Base-by-base conservation (phyloP, 1,140 invertebrate genomes). In the Sminthurides bifidus region DNA sequence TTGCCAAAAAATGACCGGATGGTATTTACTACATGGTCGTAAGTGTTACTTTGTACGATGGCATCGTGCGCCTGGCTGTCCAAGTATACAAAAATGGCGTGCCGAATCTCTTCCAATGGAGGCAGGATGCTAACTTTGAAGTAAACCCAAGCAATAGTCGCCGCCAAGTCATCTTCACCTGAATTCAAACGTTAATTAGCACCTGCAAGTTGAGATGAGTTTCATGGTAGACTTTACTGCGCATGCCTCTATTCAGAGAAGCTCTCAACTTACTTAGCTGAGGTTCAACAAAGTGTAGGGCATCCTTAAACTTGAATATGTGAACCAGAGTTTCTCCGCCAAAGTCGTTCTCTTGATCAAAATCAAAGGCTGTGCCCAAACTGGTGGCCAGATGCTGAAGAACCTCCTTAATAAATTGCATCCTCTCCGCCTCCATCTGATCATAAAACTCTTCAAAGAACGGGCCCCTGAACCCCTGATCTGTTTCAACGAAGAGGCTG, bases 61-160 rank as follows among this genome's bases (percentile, higher is more conserved):
- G 12, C n/a, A 48, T 48, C 44, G 8, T 10, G 23, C 24, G 6
- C 5, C 6, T 26, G 12, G 6, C 30, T 21, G 4, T 26, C 44
- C 12, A 6, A 27, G 21, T 6, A 14, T 21, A 43, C 12, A 10
- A 12, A 8, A 26, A 12, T 48, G 1, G 6, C 19, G 26, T 12
- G 26, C 35, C 54, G 29, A n/a, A 19, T 14, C 24, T 29, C 19
- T 6, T n/a, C 33, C 35, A 49, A 12, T 14, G 45, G 45, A 17
- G 54, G 52, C 8, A 45, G 45, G 3, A 24, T 37, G 3, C 50
- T 50, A 14, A 26, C 35, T 21, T 46, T 40, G 2, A 21, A 19
- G 35, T 58, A 61, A 14, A 61, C 44, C 59, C 59, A 61, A 6
- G 55, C 44, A 5, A 61, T 10, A 2, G 45, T 38, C 33, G 33